Evolutionary conservation across 2,113 vertebrate genomes (phyloP).

Genomic region (Girardinichthys multiradiatus): DNA sequence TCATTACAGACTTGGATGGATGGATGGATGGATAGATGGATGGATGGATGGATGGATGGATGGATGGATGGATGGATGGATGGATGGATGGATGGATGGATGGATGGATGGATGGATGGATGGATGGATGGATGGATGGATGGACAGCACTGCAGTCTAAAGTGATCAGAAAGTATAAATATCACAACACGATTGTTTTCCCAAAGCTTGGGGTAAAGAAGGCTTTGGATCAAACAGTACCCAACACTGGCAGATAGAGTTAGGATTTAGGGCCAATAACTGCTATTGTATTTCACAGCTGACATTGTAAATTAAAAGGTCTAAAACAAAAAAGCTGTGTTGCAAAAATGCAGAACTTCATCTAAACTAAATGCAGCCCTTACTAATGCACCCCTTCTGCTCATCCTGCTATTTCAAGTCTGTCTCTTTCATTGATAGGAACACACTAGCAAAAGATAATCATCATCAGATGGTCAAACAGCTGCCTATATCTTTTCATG

Average conservation of each 20-base stretch:
- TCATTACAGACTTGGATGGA: no score
- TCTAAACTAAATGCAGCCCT: background rate
- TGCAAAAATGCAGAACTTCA: background rate
- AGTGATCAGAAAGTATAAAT: no score
- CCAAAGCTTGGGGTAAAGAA: no score
- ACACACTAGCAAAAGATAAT: background rate
- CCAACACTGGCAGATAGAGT: no score
- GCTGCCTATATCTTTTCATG: background rate
- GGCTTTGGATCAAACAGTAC: no score
- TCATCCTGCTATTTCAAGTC: background rate
- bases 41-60: background rate
- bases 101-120: background rate
- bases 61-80: background rate
- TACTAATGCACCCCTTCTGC: background rate
- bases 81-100: background rate
- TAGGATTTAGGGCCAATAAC: no score
- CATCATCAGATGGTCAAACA: background rate
- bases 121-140: background rate
- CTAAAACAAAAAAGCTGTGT: background rate
- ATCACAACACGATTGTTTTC: no score
- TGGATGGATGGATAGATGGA: background rate
- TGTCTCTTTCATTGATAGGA: background rate
- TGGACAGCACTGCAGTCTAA: no score
- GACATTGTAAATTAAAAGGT: no score
- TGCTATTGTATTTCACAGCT: no score